Evolutionary conservation across 1,140 invertebrate genomes (phyloP).

Genomic region (Bombus waltoni): DNA sequence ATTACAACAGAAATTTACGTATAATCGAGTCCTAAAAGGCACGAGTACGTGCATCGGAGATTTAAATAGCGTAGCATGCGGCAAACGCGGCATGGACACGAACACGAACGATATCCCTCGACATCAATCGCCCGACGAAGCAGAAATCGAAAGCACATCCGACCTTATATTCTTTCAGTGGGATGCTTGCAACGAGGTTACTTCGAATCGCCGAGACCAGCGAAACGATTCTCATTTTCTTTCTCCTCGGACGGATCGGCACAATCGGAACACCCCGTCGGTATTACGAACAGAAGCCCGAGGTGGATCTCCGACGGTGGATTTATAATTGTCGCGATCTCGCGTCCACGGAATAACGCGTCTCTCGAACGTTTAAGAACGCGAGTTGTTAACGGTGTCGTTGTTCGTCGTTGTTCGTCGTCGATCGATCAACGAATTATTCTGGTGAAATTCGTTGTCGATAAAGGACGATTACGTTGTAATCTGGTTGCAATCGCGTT

Average conservation of each 20-base stretch:
- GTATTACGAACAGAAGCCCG: neutral
- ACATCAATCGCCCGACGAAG: neutral
- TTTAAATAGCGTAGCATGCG: neutral
- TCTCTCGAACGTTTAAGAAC: neutral
- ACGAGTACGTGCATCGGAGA: no score
- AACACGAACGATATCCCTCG: neutral
- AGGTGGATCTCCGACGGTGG: no score
- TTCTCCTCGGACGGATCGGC: neutral
- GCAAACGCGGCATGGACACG: neutral
- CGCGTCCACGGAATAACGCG: neutral
- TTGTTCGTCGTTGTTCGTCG: neutral
- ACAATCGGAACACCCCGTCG: neutral
- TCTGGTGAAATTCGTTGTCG: rapidly evolving
- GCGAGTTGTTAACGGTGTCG: neutral
- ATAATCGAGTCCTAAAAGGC: neutral
- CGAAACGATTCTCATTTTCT: conserved; percentile 9
- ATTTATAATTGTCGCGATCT: neutral
- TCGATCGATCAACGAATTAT: neutral
- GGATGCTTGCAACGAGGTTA: conserved; percentile 14
- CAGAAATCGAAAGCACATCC: conserved; percentile 21
- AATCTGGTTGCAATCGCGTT: neutral
- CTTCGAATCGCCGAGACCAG: conserved; percentile 8
- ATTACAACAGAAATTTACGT: neutral
- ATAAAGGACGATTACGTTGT: neutral
- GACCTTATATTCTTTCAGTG: neutral